Evolutionary conservation across 2,888 invertebrate species (phyloP), one percentile per base, ranked within the genome.

Genomic region (Melitaea athalia): DNA sequence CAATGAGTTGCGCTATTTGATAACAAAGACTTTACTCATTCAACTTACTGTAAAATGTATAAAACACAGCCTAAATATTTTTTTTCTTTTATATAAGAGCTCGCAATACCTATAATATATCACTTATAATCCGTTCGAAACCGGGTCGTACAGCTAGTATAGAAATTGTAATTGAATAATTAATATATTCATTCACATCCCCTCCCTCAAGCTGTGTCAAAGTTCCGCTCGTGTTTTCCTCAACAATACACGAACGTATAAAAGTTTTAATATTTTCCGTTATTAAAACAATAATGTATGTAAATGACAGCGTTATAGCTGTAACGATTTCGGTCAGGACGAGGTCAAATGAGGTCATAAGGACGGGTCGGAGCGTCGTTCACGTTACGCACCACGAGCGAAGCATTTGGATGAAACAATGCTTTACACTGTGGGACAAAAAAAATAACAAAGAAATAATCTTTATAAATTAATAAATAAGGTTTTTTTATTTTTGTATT

Each of bases 301-400:
- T 38, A 55, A 68, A 68, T 60, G 53, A 53, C 59, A 17, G 5
- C 17, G 17, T 59, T 63, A 63, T 63, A 43, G 57, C 31, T 68
- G 11, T 68, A 64, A 68, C 47, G 59, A 38, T 47, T 38, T 31
- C 50, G 49, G 33, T 42, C 50, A 42, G 53, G 52, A 17, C 55
- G 61, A 55, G 64, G 64, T 64, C 50, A 33, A 62, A 65, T 45
- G 62, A 50, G 64, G 57, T 64, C 68, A 57, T 55, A 31, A 50
- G 61, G 59, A 69, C 47, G 50, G 50, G 49, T 43, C 57, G 61
- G 57, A 42, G 64, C 53, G 63, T 63, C 14, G 55, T 43, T 24
- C 50, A 52, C 50, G 50, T 38, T 24, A 15, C 50, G 8, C 17
- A 42, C 57, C 57, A 57, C 4, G 57, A 10, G 8, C 57, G 57